Conservation (phyloP, 35 echinoderm and acorn worm genomes). For the Eucidaris tribuloides region DNA sequence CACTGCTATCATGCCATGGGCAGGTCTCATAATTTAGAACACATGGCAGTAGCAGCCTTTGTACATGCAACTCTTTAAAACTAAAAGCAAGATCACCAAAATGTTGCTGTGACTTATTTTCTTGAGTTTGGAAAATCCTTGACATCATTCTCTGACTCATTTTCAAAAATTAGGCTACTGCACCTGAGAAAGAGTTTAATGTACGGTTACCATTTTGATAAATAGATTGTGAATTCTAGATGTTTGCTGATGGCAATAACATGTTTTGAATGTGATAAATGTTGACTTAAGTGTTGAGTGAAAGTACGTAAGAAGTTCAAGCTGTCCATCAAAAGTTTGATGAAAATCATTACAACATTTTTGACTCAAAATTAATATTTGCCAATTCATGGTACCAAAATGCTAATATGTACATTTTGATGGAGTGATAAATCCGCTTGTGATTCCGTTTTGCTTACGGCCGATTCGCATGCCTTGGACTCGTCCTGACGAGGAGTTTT, state of each 20-base stretch:
- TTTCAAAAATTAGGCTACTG: too few relatives aligned
- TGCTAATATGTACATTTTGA: neutral
- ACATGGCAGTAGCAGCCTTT: too few relatives aligned
- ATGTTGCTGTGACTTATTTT: too few relatives aligned
- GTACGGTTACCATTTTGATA: too few relatives aligned
- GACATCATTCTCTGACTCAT: too few relatives aligned
- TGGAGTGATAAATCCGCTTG: neutral
- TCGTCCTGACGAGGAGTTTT: neutral
- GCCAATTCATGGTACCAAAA: slow-evolving; percentile 6
- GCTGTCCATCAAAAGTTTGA: neutral
- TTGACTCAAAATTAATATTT: neutral
- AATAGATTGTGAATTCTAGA: too few relatives aligned
- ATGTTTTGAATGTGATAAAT: slow-evolving; percentile 15
- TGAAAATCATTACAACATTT: neutral
- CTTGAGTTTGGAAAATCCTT: too few relatives aligned
- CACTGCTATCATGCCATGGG: too few relatives aligned
- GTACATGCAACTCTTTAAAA: too few relatives aligned
- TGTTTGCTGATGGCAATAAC: slow-evolving; percentile 11
- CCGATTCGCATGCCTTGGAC: neutral
- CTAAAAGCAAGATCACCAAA: too few relatives aligned
- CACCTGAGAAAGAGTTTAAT: too few relatives aligned
- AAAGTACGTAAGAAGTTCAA: neutral
- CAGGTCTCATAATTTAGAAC: too few relatives aligned
- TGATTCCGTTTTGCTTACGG: neutral
- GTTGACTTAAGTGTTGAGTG: neutral